Base-by-base conservation (phyloP, 2,797 vertebrate species). In the Chelidonichthys spinosus region DNA sequence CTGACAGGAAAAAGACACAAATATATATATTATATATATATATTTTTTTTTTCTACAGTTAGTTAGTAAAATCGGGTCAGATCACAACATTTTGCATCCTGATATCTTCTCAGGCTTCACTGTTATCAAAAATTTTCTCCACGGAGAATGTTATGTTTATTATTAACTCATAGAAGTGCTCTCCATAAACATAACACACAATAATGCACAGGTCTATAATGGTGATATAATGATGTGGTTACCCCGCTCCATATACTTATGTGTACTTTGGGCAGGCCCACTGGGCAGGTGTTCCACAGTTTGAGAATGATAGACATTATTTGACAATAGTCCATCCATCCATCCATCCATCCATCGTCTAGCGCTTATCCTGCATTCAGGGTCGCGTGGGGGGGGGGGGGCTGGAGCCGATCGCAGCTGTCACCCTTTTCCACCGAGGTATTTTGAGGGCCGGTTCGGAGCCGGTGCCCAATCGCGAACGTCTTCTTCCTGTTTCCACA, bases 1-100 rank as follows among this genome's bases (percentile, higher is more conserved):
- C 93, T 94, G 65, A 58, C 13, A 74, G 14, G 17, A 62, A 40
- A 3, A 35, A 6, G 10, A 63, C 6, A 11, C 32, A 58, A 1
- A 9, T 52, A 46, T 59, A 3, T 25, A 58, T 25, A 9, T 52
- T n/a, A n/a, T n/a, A n/a, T n/a, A 58, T 25, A 9, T 52, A 46
- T 59, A 3, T 25, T 13, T 42, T 13, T 68, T 52, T 62, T 63
- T 56, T 0, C 69, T 53, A 44, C 3, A 58, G 5, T 63, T 53
- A 25, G 2, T 49, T 14, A 47, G n/a, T 52, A 9, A 37, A 71
- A 43, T 39, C 9, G 60, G 46, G 18, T 63, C 61, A 49, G 43
- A 46, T 63, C 32, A 36, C 39, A 18, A 32, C 11, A 11, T 6
- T 52, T 11, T 32, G 11, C 50, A 7, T 49, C 17, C 46, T 49